Base-by-base conservation (phyloP, 1,140 invertebrate species). In the Brachionus rubens region DNA sequence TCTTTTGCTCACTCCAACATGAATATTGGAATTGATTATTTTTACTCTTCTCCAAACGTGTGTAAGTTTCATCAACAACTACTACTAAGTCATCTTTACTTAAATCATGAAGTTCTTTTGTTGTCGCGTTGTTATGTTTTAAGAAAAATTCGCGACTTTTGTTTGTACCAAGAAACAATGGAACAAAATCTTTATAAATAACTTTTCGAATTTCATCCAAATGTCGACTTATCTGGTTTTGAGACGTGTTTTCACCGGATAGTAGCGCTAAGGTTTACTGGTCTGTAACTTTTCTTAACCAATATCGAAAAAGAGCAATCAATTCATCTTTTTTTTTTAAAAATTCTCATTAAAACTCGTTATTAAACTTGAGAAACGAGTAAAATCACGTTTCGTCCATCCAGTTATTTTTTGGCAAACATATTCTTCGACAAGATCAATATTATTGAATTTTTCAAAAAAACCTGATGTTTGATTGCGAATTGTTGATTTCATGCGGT, bases 181-280 rank as follows among this genome's bases (percentile, higher is more conserved):
- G 56, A 62, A 62, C 28, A 62, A 40, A 62, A 41, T 62, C 56
- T 40, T 62, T 40, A n/a, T n/a, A n/a, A n/a, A n/a, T n/a, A n/a
- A n/a, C n/a, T n/a, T n/a, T n/a, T n/a, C n/a, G n/a, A n/a, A 30
- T 62, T 16, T 0, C 30, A 36, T 16, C 28, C 56, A 62, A 40
- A 21, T 62, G 36, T 36, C 36, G 30, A 30, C 56, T 62, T 16
- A 62, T 62, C 36, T 40, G 28, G 21, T 21, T 33, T 62, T 40
- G 30, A 36, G 56, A 36, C 16, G 28, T 62, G 10, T 33, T 33
- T 36, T 40, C 21, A 62, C 33, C 36, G 9, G 36, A 62, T n/a
- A 62, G 16, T 36, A 30, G 36, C 21, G 56, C 28, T 16, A 62
- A 62, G 2, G 56, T 36, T 16, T 62, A 36, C 36, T 62, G 56